These are phyloP conservation scores for Gila robusta DNA, from an alignment of 2,797 vertebrate genomes.

Conservation along the genomic window DNA sequence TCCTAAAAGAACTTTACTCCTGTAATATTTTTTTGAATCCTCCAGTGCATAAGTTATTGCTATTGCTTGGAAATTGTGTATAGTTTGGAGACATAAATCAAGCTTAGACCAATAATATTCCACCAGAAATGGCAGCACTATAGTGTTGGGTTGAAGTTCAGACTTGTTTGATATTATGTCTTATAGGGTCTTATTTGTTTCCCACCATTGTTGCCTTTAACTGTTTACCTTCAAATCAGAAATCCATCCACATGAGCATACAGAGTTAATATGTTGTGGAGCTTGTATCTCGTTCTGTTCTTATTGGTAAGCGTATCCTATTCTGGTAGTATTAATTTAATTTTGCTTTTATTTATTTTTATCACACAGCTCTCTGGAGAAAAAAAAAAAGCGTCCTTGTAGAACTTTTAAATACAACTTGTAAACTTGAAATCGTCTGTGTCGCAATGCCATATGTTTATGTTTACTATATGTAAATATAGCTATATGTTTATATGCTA, in stretches of 20 bases:
- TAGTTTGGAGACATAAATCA: slow-evolving; percentile 38
- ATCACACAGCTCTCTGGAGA: neutral
- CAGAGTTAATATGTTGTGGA: neutral
- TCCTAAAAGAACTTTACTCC: slow-evolving; percentile 17
- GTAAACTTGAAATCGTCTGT: neutral
- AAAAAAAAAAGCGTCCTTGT: neutral
- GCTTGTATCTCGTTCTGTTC: neutral
- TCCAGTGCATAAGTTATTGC: slow-evolving; percentile 30
- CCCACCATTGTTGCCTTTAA: neutral
- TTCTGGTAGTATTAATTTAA: neutral
- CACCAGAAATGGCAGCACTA: neutral
- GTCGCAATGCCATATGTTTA: too few species aligned
- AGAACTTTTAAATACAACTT: neutral
- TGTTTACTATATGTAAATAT: neutral
- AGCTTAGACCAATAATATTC: slow-evolving; percentile 30
- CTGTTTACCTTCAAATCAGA: slow-evolving; percentile 20
- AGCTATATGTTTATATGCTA: too few species aligned
- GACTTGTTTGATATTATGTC: slow-evolving; percentile 24
- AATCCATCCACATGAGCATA: neutral
- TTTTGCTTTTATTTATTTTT: neutral
- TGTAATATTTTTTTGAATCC: slow-evolving; percentile 41
- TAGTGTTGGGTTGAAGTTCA: slow-evolving; percentile 24
- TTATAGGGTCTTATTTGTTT: slow-evolving; percentile 10
- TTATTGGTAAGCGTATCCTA: neutral
- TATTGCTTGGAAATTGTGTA: slow-evolving; percentile 34